These are phyloP conservation scores for Triops longicaudatus DNA, from an alignment of 1,140 invertebrate genomes.

Conservation along the genomic window DNA sequence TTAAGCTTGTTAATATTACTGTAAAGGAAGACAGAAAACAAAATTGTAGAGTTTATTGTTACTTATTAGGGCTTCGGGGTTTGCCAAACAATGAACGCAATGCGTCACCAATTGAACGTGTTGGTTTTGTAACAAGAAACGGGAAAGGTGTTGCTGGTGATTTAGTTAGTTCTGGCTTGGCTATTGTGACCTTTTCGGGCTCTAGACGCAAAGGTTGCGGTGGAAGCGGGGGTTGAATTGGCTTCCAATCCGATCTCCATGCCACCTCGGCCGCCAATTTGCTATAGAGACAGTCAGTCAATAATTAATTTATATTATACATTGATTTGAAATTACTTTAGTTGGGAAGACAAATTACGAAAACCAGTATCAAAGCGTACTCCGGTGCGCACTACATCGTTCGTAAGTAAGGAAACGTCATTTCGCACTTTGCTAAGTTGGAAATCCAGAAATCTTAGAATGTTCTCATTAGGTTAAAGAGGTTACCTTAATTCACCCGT, in stretches of 20 bases:
- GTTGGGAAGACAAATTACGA: background rate
- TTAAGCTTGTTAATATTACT: too few species aligned
- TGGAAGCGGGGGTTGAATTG: background rate
- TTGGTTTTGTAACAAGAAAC: background rate
- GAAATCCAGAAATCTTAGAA: too few species aligned
- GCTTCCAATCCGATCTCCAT: background rate
- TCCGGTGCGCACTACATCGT: background rate
- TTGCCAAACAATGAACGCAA: background rate
- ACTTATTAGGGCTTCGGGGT: background rate
- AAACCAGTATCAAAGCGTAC: background rate
- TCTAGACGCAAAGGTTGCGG: background rate
- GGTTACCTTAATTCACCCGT: background rate
- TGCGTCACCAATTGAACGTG: background rate
- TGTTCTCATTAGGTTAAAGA: background rate
- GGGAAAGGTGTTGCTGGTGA: background rate
- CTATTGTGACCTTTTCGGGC: background rate
- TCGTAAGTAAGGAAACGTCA: background rate
- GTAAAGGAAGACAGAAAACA: background rate
- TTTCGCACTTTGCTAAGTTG: background rate
- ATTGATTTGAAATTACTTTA: background rate
- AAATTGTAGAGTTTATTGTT: background rate
- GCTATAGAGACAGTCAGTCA: background rate
- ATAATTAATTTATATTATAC: background rate
- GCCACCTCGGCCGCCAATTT: background rate
- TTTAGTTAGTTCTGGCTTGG: background rate